phyloP scores from a whole-genome alignment of 2,113 vertebrate species.

The Sebastes fasciatus region DNA sequence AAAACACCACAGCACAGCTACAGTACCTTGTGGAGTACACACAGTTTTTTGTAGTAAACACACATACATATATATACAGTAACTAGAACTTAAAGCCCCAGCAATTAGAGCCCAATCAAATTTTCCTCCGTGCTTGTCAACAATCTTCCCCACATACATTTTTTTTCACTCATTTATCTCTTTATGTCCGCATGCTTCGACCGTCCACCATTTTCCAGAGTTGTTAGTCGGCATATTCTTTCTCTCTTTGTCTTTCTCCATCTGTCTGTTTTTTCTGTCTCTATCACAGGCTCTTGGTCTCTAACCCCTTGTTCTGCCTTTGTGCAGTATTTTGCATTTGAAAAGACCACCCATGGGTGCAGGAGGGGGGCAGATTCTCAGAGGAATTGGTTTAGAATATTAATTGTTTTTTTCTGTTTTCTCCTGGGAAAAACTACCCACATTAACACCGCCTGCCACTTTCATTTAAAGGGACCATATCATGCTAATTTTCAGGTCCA shows the following conservation, averaged over 20 bases:
- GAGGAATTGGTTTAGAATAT: constrained; percentile 77
- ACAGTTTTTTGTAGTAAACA: constrained; percentile 9
- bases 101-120: constrained; percentile 66
- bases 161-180: constrained; percentile 52
- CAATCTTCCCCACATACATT: constrained; percentile 38
- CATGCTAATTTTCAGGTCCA: too few relatives aligned
- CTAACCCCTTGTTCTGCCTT: constrained; percentile 45
- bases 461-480: constrained; percentile 9
- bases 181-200: constrained; percentile 21
- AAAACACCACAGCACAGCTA: constrained; percentile 57
- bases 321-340: constrained; percentile 72
- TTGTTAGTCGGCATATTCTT: constrained; percentile 34
- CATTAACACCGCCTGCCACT: constrained; percentile 43
- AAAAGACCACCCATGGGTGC: constrained; percentile 80
- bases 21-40: constrained; percentile 10
- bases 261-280: constrained; percentile 35
- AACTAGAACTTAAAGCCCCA: constrained; percentile 38
- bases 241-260: constrained; percentile 30
- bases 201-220: constrained; percentile 35
- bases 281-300: constrained; percentile 40
- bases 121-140: constrained; percentile 50
- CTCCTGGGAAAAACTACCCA: constrained; percentile 66
- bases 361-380: constrained; percentile 66
- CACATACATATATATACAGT: constrained; percentile 7
- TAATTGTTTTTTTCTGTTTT: constrained; percentile 64